Evolutionary conservation across 2,888 invertebrate species (phyloP).

Genomic region (Drosophila colorata): DNA sequence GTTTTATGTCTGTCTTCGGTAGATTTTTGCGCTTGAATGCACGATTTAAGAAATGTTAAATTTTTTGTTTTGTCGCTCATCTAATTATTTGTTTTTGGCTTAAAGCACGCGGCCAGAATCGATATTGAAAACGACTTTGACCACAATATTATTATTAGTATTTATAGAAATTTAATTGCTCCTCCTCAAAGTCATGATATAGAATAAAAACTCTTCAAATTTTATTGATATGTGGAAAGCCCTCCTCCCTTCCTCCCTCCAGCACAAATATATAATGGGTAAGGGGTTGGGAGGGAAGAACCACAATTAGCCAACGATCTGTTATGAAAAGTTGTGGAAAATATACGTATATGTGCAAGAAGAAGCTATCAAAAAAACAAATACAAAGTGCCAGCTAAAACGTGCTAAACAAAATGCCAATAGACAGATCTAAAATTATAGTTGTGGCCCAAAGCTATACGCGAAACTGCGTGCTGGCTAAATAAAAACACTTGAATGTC

Average conservation of each 20-base stretch:
- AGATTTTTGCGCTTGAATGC: constrained; percentile 55
- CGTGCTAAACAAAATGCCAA: constrained; percentile 68
- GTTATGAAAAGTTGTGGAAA: background rate
- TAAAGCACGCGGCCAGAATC: constrained; percentile 3
- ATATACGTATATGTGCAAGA: background rate
- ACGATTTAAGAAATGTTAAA: constrained; percentile 51
- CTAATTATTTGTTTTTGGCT: constrained; percentile 42
- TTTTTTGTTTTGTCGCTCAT: constrained; percentile 5
- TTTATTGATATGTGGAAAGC: background rate
- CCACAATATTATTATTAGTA: background rate
- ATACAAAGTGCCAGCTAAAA: constrained; percentile 50
- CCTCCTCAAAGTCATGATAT: background rate
- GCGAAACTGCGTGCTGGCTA: constrained; percentile 59
- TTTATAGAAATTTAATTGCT: constrained; percentile 41
- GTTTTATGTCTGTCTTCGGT: constrained; percentile 15
- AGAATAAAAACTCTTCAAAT: background rate
- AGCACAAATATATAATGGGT: constrained; percentile 2
- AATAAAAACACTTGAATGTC: constrained; percentile 75
- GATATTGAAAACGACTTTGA: constrained; percentile 29
- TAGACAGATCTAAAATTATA: constrained; percentile 61
- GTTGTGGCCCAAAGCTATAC: constrained; percentile 27
- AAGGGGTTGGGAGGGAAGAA: background rate
- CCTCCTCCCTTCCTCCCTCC: background rate
- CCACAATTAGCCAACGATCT: constrained; percentile 9
- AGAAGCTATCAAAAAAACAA: constrained; percentile 49